phyloP scores from a whole-genome alignment of 1,140 invertebrate species.

The Pseudomyrmex concolor region DNA sequence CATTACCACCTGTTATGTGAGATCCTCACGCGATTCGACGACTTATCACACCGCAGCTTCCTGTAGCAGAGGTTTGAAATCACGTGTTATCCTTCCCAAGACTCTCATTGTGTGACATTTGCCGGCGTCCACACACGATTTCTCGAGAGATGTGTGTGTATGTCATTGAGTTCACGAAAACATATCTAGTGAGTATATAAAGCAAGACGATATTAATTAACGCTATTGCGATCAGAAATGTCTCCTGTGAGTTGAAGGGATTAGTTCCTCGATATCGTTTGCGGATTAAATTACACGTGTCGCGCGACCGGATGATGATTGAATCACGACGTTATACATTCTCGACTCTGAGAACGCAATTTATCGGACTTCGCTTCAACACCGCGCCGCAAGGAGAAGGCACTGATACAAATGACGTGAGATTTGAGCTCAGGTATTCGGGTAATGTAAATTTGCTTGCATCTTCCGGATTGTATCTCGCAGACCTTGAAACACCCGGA shows the following conservation, averaged over 20 bases:
- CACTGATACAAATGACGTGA: background rate
- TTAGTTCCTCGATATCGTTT: background rate
- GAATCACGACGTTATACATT: background rate
- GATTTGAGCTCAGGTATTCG: background rate
- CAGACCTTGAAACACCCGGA: background rate
- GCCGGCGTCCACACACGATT: background rate
- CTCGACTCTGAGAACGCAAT: background rate
- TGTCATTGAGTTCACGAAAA: background rate
- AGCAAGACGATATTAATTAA: conserved; percentile 10
- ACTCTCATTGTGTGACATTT: conserved; percentile 9
- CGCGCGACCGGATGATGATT: background rate
- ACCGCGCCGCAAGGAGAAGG: background rate
- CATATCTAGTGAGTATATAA: background rate
- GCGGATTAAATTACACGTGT: background rate
- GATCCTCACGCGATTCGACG: conserved; percentile 59
- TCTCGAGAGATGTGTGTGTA: no score
- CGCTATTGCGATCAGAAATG: background rate
- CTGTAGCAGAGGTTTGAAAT: conserved; percentile 41
- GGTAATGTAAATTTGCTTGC: conserved; percentile 12
- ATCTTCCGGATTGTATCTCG: background rate
- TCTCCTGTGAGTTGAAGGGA: background rate
- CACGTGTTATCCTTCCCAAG: conserved; percentile 36
- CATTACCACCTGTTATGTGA: conserved; percentile 59
- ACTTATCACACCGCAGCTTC: conserved; percentile 51
- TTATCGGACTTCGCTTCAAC: background rate